Evolutionary conservation across 2,888 invertebrate species (phyloP), one percentile per base, ranked within the genome.

Genomic region (Leptodirus hochenwartii): DNA sequence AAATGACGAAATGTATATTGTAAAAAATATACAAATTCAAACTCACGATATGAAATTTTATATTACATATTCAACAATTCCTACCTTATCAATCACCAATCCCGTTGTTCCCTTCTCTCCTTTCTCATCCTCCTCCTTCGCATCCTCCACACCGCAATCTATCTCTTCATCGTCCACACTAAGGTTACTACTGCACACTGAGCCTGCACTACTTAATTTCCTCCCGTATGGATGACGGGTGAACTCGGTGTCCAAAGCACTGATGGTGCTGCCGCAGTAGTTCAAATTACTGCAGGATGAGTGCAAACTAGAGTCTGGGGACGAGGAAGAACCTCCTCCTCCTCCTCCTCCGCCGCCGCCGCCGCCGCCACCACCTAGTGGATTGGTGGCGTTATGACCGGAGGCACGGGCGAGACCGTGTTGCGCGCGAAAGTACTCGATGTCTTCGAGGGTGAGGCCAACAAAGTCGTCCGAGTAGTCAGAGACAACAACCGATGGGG

Each of bases 401-500:
- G 8, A 8, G n/a, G 8, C n/a, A 8, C 34, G 36, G 10, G 30
- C 32, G 9, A 16, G 25, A 27, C 23, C 4, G 17, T 62, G 50
- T 35, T 60, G 61, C 39, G 54, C 55, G 3, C 64, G 54, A 41
- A 66, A 63, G 43, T 62, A 64, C 42, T 67, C 67, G 36, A 68
- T 62, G 40, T 68, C 67, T 41, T 68, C 68, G 24, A 67, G 51
- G 15, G 64, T 65, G 11, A 67, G 53, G 28, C 64, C 64, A 42
- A 62, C 56, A 4, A 65, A 56, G 44, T 72, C 81, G 45, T 82
- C 82, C 0, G 81, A 81, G 46, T 82, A 82, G 50, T 85, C 85
- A 46, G 81, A 82, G 23, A 85, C 80, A 3, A 85, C 81, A 25
- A 85, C 82, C 31, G 82, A 82, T 0, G 85, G 85, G 1, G 82